Evolutionary conservation across 2,113 vertebrate genomes (phyloP).

Genomic region (Epinephelus cyanopodus): DNA sequence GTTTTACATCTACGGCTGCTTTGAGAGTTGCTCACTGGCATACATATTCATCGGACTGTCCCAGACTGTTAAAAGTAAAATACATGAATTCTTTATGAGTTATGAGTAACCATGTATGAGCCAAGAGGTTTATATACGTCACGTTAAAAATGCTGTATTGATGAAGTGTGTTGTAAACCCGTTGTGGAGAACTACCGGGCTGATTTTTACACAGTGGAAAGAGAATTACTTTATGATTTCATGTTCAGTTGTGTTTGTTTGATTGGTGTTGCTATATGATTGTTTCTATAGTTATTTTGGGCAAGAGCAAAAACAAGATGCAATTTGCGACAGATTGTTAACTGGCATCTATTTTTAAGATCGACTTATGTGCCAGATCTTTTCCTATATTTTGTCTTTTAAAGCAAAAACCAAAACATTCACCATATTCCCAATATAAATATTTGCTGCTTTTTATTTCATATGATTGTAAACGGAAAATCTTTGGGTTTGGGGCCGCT

Average conservation of each 20-base stretch:
- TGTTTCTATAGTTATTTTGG: slow-evolving; percentile 29
- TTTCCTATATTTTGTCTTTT: neutral
- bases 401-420: neutral
- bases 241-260: slow-evolving; percentile 23
- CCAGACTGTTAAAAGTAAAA: slow-evolving; percentile 34
- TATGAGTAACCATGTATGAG: slow-evolving; percentile 46
- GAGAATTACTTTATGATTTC: slow-evolving; percentile 9
- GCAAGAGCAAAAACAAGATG: neutral
- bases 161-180: slow-evolving; percentile 39
- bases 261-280: slow-evolving; percentile 13
- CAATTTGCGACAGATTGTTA: neutral
- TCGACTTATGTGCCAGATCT: neutral
- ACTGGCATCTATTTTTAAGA: neutral
- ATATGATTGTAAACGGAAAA: neutral
- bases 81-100: slow-evolving; percentile 55
- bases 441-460: neutral
- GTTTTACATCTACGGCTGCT: slow-evolving; percentile 52
- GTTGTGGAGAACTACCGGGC: slow-evolving; percentile 1
- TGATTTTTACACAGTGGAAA: slow-evolving; percentile 36
- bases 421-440: neutral
- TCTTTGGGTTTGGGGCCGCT: neutral
- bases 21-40: slow-evolving; percentile 51
- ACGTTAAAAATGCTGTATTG: slow-evolving; percentile 27
- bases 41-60: slow-evolving; percentile 61
- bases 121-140: slow-evolving; percentile 49